Percentiles rank a stretch among this genome's conserved stretches.
These are phyloP conservation scores for Drosophila anceps DNA, from an alignment of 2,888 invertebrate genomes.

Conservation along the genomic window DNA sequence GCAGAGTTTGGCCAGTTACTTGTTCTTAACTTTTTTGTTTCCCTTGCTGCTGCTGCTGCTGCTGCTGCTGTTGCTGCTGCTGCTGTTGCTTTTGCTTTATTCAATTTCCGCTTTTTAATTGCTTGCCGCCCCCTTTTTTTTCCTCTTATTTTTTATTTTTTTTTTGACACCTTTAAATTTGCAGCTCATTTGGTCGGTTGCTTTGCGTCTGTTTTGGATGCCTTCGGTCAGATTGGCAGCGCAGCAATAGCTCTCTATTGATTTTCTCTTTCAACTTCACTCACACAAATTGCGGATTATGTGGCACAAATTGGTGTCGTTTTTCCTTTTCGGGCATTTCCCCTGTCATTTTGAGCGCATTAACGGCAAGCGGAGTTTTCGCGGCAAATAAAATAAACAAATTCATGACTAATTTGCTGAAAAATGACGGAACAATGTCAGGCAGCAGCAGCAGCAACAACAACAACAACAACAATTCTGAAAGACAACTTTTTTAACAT, in stretches of 20 bases:
- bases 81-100: slow-evolving; percentile 25
- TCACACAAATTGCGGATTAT: slow-evolving; percentile 32
- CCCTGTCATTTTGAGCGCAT: slow-evolving; percentile 37
- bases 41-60: neutral
- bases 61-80: neutral
- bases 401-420: slow-evolving; percentile 72
- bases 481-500: slow-evolving; percentile 47
- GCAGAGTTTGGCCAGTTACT: slow-evolving; percentile 14
- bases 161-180: slow-evolving; percentile 33
- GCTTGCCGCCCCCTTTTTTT: slow-evolving; percentile 37
- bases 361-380: slow-evolving; percentile 33
- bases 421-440: slow-evolving; percentile 67
- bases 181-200: slow-evolving; percentile 28
- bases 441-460: neutral
- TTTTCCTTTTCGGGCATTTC: slow-evolving; percentile 13
- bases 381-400: slow-evolving; percentile 60
- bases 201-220: slow-evolving; percentile 6
- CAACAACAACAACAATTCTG: slow-evolving; percentile 25
- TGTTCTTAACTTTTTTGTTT: slow-evolving; percentile 14
- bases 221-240: neutral
- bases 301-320: slow-evolving; percentile 8
- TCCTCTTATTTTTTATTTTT: neutral
- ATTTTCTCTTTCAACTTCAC: slow-evolving; percentile 46
- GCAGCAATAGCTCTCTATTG: slow-evolving; percentile 31
- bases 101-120: slow-evolving; percentile 66